Percentiles rank a stretch among this genome's conserved stretches.
phyloP scores from a whole-genome alignment of 2,113 vertebrate species.

The Centrocercus urophasianus region DNA sequence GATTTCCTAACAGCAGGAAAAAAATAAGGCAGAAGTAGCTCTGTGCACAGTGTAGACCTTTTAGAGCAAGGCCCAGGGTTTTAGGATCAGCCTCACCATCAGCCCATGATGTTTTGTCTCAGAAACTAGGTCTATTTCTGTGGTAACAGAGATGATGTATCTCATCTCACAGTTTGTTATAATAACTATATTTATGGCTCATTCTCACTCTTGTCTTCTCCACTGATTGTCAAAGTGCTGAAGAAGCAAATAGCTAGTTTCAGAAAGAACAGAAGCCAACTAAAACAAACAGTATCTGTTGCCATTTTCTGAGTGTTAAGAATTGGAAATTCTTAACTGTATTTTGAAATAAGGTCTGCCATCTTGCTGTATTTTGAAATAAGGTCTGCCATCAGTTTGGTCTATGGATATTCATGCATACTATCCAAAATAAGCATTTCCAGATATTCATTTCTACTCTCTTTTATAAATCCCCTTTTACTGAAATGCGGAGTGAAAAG shows the following conservation, averaged over 20 bases:
- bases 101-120: background rate
- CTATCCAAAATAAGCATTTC: constrained; percentile 56
- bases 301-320: background rate
- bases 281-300: constrained; percentile 27
- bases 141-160: background rate
- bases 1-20: background rate
- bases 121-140: background rate
- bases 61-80: background rate
- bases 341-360: constrained; percentile 33
- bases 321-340: background rate
- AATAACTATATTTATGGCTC: background rate
- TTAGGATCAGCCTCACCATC: background rate
- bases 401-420: constrained; percentile 25
- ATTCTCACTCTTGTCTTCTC: background rate
- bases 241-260: background rate
- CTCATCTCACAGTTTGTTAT: background rate
- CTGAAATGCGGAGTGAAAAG: background rate
- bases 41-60: background rate
- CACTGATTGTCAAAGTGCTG: background rate
- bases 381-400: constrained; percentile 41
- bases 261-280: constrained; percentile 7
- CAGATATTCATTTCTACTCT: constrained; percentile 1
- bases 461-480: background rate
- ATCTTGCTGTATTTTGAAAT: constrained; percentile 13
- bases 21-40: background rate